A percentile compares a stretch with the other conserved stretches of the same genome.
Evolutionary conservation across 1,140 invertebrate species (phyloP).

Genomic region (Drosophila dunni): DNA sequence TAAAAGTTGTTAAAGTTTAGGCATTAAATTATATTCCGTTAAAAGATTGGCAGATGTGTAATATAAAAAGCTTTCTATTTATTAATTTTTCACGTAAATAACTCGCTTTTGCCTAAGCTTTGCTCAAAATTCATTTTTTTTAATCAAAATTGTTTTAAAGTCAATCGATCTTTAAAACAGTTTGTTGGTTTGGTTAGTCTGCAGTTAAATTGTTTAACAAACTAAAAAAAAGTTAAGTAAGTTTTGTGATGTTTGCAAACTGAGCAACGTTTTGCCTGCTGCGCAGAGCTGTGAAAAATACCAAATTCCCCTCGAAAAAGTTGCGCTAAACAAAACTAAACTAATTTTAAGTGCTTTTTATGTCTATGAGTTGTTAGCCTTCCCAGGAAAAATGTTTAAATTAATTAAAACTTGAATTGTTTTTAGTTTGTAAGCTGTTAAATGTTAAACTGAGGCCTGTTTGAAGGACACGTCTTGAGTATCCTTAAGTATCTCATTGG

Average conservation of each 20-base stretch:
- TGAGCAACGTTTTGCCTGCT: constrained; percentile 74
- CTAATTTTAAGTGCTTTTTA: constrained; percentile 58
- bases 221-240: constrained; percentile 11
- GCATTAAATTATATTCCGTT: neutral
- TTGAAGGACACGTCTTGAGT: constrained; percentile 24
- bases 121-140: constrained; percentile 36
- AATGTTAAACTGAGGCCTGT: constrained; percentile 35
- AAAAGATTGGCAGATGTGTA: neutral
- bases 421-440: constrained; percentile 59
- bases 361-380: constrained; percentile 24
- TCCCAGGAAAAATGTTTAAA: neutral
- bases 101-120: constrained; percentile 30
- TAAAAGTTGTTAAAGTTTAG: neutral
- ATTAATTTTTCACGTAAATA: constrained; percentile 1
- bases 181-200: constrained; percentile 71
- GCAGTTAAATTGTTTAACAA: constrained; percentile 29
- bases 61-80: constrained; percentile 9
- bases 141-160: constrained; percentile 82
- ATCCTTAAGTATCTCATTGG: constrained; percentile 73
- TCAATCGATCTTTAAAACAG: constrained; percentile 44
- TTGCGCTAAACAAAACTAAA: constrained; percentile 33
- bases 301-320: constrained; percentile 14
- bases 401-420: constrained; percentile 31
- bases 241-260: constrained; percentile 50
- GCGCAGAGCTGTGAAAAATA: constrained; percentile 39